These are phyloP conservation scores for Octomys mimax DNA, from an alignment of 2,797 vertebrate species.

Conservation along the genomic window DNA sequence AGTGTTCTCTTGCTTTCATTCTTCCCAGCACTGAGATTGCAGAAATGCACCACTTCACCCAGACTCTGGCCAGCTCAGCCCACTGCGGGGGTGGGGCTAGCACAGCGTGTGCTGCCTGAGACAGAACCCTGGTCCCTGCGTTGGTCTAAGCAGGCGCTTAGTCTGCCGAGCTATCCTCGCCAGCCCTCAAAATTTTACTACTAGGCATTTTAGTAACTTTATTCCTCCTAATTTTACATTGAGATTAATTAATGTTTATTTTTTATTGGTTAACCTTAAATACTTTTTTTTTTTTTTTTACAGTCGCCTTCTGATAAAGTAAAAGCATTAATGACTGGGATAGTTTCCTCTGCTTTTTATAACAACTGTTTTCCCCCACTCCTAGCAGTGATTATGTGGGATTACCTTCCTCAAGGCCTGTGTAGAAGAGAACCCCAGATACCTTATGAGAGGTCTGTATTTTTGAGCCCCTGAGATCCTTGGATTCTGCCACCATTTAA, in stretches of 20 bases:
- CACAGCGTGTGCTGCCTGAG: too few species aligned
- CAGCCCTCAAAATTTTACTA: neutral
- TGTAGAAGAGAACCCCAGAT: slow-evolving; percentile 3
- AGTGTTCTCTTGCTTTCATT: too few species aligned
- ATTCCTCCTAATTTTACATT: neutral
- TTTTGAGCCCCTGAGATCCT: neutral
- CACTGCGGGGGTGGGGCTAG: too few species aligned
- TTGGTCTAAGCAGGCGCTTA: too few species aligned
- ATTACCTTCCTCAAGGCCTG: neutral
- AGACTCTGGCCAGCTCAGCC: too few species aligned
- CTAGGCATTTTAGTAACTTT: slow-evolving; percentile 59
- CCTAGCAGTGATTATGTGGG: neutral
- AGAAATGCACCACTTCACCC: too few species aligned
- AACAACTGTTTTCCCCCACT: neutral
- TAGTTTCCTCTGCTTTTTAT: neutral
- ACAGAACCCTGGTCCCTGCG: too few species aligned
- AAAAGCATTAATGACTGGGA: slow-evolving; percentile 1
- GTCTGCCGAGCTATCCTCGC: too few species aligned
- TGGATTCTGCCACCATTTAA: neutral
- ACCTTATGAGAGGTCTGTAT: neutral
- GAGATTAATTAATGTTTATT: slow-evolving; percentile 36
- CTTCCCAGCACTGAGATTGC: too few species aligned
- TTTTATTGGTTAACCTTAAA: slow-evolving; percentile 43
- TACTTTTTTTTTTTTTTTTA: slow-evolving; percentile 1
- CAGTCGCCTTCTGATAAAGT: neutral